These are phyloP conservation scores for Lordiphosa fenestrarum DNA, from an alignment of 2,888 invertebrate genomes.

Conservation along the genomic window DNA sequence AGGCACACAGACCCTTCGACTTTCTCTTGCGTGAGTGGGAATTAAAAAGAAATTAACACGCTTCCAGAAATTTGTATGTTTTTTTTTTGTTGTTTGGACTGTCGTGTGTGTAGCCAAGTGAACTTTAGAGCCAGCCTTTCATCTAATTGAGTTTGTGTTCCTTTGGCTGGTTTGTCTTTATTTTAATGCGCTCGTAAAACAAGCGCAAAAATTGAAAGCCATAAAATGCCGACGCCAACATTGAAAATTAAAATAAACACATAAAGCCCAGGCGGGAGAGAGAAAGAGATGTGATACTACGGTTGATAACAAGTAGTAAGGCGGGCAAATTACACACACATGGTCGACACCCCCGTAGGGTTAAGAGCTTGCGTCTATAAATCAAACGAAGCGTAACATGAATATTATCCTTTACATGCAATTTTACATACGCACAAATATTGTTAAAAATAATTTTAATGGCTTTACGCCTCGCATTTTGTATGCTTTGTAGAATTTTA, in stretches of 20 bases:
- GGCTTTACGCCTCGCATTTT: conserved; percentile 26
- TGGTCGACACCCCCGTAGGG: conserved; percentile 8
- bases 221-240: conserved; percentile 59
- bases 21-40: conserved; percentile 43
- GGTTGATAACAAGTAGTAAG: conserved; percentile 4
- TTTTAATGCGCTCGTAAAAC: conserved; percentile 71
- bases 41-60: conserved; percentile 73
- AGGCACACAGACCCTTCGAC: conserved; percentile 19
- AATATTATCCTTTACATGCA: conserved; percentile 48
- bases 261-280: conserved; percentile 37
- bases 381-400: conserved; percentile 64
- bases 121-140: conserved; percentile 46
- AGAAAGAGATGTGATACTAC: conserved; percentile 21
- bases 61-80: conserved; percentile 43
- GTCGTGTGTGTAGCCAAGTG: conserved; percentile 61
- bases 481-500: conserved; percentile 34
- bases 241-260: conserved; percentile 70
- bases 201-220: conserved; percentile 67
- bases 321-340: conserved; percentile 39
- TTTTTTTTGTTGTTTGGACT: conserved; percentile 16
- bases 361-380: conserved; percentile 38
- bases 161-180: conserved; percentile 53
- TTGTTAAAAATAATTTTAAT: conserved; percentile 44
- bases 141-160: conserved; percentile 67
- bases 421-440: conserved; percentile 40